These are phyloP conservation scores for Mastigias papua DNA, from an alignment of 30 jellyfish, hydroid and myxozoan species.

Conservation along the genomic window DNA sequence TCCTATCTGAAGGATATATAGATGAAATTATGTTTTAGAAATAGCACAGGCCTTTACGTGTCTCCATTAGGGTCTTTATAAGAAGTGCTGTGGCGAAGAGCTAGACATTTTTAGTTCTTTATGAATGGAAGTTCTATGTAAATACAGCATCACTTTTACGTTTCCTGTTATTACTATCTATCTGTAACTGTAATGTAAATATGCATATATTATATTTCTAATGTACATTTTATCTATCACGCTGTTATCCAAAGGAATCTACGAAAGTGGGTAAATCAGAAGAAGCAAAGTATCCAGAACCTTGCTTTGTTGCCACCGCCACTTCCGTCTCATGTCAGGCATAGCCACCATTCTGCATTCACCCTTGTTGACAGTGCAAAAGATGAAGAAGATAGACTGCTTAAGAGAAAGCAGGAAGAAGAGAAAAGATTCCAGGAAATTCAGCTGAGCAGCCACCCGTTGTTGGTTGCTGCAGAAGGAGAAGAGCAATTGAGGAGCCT, in stretches of 20 bases:
- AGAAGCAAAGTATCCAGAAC: constrained; percentile 10
- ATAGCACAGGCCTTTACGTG: too few species aligned
- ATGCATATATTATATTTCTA: too few species aligned
- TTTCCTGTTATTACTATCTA: too few species aligned
- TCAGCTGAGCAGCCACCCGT: constrained; percentile 51
- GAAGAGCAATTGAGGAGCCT: constrained; percentile 19
- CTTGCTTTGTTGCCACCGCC: constrained; percentile 1
- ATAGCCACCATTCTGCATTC: neutral
- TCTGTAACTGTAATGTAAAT: neutral
- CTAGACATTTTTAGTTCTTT: too few species aligned
- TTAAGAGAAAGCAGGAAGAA: constrained; percentile 58
- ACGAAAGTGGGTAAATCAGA: constrained; percentile 65
- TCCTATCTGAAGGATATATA: too few species aligned
- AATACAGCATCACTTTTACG: too few species aligned
- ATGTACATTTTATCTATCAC: neutral
- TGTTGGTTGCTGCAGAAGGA: constrained; percentile 12
- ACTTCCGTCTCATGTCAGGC: neutral
- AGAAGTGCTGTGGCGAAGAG: too few species aligned
- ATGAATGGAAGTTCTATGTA: too few species aligned
- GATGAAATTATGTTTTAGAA: too few species aligned
- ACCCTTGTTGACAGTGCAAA: constrained; percentile 6
- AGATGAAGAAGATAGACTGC: constrained; percentile 47
- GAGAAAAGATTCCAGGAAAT: constrained; percentile 64
- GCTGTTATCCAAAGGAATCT: neutral
- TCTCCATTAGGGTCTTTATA: too few species aligned